A percentile compares a stretch with the other conserved stretches of the same genome.
Conservation (phyloP, 1,140 invertebrate species). For the Lerema accius region DNA sequence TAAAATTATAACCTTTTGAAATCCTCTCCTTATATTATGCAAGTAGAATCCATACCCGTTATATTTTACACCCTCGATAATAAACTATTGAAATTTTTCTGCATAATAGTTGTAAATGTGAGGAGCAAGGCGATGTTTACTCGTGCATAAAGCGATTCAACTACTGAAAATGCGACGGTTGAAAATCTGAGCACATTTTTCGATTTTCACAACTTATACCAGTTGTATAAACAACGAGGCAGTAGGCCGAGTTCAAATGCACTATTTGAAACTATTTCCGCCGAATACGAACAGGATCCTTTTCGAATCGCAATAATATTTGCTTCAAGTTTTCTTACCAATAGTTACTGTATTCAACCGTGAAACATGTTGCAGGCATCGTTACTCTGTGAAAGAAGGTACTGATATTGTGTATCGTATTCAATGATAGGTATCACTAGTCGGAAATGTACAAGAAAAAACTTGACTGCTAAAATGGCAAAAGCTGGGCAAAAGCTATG, state of each 20-base stretch:
- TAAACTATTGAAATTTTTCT: not conserved
- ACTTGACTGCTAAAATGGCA: too few species aligned
- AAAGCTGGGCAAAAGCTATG: too few species aligned
- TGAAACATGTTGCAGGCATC: not conserved
- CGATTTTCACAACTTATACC: slow-evolving; percentile 6
- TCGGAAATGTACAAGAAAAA: too few species aligned
- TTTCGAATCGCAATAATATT: not conserved
- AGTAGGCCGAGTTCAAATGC: slow-evolving; percentile 7
- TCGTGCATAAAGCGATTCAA: not conserved
- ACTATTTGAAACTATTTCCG: slow-evolving; percentile 8
- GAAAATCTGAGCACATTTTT: slow-evolving; percentile 21
- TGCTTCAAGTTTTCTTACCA: not conserved
- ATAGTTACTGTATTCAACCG: not conserved
- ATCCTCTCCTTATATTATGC: too few species aligned
- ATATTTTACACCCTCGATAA: too few species aligned
- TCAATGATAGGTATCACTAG: too few species aligned
- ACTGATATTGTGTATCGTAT: too few species aligned
- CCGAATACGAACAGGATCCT: not conserved
- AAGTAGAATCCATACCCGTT: too few species aligned
- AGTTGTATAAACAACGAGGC: slow-evolving; percentile 9
- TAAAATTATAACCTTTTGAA: too few species aligned
- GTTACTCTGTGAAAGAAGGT: not conserved
- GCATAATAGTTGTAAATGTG: not conserved
- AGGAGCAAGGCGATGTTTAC: not conserved
- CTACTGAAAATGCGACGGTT: slow-evolving; percentile 5